Base-by-base conservation (phyloP, 2,797 vertebrate genomes). In the Stomatorhinus walkeri region DNA sequence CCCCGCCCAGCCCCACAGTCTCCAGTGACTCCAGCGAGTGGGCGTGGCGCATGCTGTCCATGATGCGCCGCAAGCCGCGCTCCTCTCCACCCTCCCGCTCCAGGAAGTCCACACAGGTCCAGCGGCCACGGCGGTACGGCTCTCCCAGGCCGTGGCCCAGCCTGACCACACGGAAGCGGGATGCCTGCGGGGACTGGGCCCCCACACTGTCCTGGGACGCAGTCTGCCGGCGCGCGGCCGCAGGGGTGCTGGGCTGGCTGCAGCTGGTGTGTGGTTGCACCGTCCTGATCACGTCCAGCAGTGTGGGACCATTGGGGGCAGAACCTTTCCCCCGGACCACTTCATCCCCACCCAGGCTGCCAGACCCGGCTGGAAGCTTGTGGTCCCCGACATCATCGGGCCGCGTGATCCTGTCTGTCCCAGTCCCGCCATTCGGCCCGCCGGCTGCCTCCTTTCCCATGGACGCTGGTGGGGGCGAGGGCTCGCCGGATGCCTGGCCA, bases 131-230 rank as follows among this genome's bases (percentile, higher is more conserved):
- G 4, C 90, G 93, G 91, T 96, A 97, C 0, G 96, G 95, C 84
- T 96, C 94, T 0, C 95, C 94, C 4, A 93, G 91, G 2, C 95
- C 96, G 0, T 95, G 94, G 8, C 94, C 94, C 92, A 98, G 92
- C 19, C 96, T 94, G 36, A 98, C 97, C 89, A 97, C 95, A 1
- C 97, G 93, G 92, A 98, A 98, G 10, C 97, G 96, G 2, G 96
- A 97, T 28, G 92, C 88, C 0, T 94, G 91, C 46, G 94, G 93
- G 6, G 90, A 91, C 4, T 89, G 90, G 1, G 4, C 56, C 36
- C 92, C 32, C 83, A 89, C 6, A 86, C 88, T 0, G 5, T 95
- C 94, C 0, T 93, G 91, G 2, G 93, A 93, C 4, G 64, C 85
- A 14, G 7, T 22, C 24, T 92, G 91, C 40, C 93, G 94, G 87